Conservation (phyloP, 2,113 vertebrate species). For the Entosphenus tridentatus region DNA sequence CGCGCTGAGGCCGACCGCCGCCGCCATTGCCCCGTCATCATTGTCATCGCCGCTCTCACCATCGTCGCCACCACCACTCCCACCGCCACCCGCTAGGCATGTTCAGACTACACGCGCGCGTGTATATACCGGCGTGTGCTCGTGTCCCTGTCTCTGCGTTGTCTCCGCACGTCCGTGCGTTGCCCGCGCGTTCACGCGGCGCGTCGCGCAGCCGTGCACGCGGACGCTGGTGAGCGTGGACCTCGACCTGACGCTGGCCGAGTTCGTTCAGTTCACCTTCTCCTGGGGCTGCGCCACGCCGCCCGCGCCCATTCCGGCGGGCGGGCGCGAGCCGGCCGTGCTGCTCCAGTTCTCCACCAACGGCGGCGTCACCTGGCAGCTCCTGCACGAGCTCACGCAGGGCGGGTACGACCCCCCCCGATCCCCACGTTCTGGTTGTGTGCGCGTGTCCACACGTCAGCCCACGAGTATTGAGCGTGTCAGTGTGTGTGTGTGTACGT, state of each 20-base stretch:
- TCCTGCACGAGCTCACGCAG: constrained; percentile 18
- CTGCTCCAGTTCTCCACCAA: constrained; percentile 84
- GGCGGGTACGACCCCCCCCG: too few species aligned
- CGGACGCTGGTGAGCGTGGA: constrained; percentile 76
- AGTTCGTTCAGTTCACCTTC: constrained; percentile 97
- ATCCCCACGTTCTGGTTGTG: too few species aligned
- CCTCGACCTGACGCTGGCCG: constrained; percentile 71
- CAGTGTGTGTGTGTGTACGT: too few species aligned
- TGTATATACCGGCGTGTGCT: background rate
- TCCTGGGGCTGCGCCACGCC: constrained; percentile 92
- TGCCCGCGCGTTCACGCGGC: background rate
- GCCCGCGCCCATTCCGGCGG: constrained; percentile 19
- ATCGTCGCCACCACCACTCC: too few species aligned
- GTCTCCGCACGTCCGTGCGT: background rate
- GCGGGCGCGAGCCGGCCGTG: constrained; percentile 75
- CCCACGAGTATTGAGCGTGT: too few species aligned
- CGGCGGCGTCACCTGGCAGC: constrained; percentile 72
- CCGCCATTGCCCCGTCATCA: too few species aligned
- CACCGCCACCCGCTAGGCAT: too few species aligned
- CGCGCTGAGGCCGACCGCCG: too few species aligned
- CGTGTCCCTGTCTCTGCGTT: background rate
- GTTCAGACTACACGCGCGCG: background rate
- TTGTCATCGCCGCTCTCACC: too few species aligned
- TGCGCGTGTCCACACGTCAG: too few species aligned
- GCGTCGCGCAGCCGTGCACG: constrained; percentile 49